phyloP scores from a whole-genome alignment of 2,113 vertebrate species.

The Eudyptes chrysolophus region DNA sequence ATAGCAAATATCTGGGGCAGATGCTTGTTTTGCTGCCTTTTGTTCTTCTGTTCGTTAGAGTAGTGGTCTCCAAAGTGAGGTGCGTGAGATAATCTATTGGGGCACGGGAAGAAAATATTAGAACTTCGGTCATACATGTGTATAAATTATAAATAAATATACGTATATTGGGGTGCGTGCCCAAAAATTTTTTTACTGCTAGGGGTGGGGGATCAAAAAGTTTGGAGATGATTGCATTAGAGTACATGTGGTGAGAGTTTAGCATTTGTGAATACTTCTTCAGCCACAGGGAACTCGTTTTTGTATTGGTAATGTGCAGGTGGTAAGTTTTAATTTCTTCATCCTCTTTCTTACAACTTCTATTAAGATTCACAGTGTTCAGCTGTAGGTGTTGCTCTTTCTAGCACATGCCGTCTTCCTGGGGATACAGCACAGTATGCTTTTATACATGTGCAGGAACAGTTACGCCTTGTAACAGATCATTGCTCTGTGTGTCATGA shows the following conservation, averaged over 20 bases:
- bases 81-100: not conserved
- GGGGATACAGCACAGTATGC: constrained; percentile 13
- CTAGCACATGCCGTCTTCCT: not conserved
- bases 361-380: not conserved
- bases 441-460: constrained; percentile 7
- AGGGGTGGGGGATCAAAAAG: not conserved
- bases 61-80: not conserved
- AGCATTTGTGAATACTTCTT: not conserved
- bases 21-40: not conserved
- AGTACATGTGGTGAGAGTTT: not conserved
- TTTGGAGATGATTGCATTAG: not conserved
- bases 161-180: not conserved
- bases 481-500: not conserved
- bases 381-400: constrained; percentile 13
- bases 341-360: not conserved
- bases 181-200: not conserved
- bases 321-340: constrained; percentile 31
- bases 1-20: not conserved
- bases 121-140: not conserved
- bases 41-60: not conserved
- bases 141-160: not conserved
- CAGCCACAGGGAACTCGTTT: not conserved
- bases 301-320: not conserved
- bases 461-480: not conserved
- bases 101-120: not conserved